Percentiles rank a stretch among this genome's conserved stretches.
These are phyloP conservation scores for Portevinia maculata DNA, from an alignment of 2,888 invertebrate species.

Conservation along the genomic window DNA sequence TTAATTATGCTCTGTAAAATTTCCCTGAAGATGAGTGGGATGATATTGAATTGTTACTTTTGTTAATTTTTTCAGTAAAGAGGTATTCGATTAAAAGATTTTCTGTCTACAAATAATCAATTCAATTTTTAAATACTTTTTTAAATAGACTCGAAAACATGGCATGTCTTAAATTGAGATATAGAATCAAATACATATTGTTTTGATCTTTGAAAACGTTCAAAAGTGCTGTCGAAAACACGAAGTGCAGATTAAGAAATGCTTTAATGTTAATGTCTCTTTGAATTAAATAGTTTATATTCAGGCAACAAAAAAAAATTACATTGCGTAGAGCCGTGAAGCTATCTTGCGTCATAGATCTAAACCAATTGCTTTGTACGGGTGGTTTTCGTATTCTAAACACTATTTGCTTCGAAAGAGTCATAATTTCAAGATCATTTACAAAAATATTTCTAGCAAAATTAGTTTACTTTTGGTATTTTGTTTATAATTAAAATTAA, in stretches of 20 bases:
- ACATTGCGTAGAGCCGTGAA: not conserved
- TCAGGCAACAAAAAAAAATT: not conserved
- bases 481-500: slow-evolving; percentile 40
- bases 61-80: slow-evolving; percentile 16
- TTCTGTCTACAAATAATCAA: not conserved
- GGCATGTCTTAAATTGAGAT: not conserved
- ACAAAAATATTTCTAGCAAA: slow-evolving; percentile 8
- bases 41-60: slow-evolving; percentile 1
- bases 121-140: not conserved
- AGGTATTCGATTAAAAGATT: slow-evolving; percentile 8
- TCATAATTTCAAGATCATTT: not conserved
- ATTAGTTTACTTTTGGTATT: slow-evolving; percentile 22
- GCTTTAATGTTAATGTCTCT: not conserved
- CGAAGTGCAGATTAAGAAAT: too few relatives aligned
- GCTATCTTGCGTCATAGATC: slow-evolving; percentile 4
- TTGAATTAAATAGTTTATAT: not conserved
- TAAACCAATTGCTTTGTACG: slow-evolving; percentile 5
- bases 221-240: too few relatives aligned
- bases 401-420: slow-evolving; percentile 13
- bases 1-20: slow-evolving; percentile 38
- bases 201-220: too few relatives aligned
- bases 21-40: not conserved
- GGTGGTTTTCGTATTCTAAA: slow-evolving; percentile 19
- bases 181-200: too few relatives aligned
- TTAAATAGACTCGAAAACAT: not conserved